Percentiles rank a stretch among this genome's conserved stretches.
Evolutionary conservation across 2,797 vertebrate species (phyloP).

Genomic region (Erithacus rubecula): DNA sequence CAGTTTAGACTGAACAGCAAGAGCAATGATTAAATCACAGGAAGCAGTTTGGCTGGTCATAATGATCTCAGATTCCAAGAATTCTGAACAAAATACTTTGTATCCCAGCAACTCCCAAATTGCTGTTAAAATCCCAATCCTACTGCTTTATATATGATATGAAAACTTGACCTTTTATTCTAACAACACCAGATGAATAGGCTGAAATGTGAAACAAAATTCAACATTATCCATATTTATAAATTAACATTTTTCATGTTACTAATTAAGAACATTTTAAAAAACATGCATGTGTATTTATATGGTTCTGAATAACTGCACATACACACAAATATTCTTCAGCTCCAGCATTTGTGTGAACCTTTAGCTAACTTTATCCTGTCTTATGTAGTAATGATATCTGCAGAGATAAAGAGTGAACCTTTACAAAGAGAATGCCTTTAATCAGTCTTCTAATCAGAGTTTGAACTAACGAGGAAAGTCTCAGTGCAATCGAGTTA

Average conservation of each 20-base stretch:
- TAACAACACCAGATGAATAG: background rate
- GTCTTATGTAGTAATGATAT: background rate
- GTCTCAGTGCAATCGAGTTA: background rate
- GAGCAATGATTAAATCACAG: conserved; percentile 10
- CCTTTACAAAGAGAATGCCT: conserved; percentile 46
- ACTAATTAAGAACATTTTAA: background rate
- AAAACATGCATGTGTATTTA: background rate
- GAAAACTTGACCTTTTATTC: conserved; percentile 4
- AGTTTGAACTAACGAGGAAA: conserved; percentile 38
- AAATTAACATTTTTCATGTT: background rate
- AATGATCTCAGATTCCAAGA: conserved; percentile 34
- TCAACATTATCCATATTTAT: background rate
- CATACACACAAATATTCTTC: background rate
- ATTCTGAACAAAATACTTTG: background rate
- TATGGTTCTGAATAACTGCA: background rate
- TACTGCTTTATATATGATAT: background rate
- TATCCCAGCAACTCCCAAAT: conserved; percentile 43
- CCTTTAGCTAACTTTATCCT: background rate
- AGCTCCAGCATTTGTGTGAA: background rate
- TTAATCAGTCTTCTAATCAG: conserved; percentile 55
- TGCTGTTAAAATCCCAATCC: conserved; percentile 48
- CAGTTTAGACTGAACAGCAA: background rate
- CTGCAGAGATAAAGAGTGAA: conserved; percentile 46
- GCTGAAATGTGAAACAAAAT: background rate
- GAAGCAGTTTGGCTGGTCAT: background rate